A percentile compares a stretch with the other conserved stretches of the same genome.
Evolutionary conservation across 2,888 invertebrate species (phyloP).

Genomic region (Apotomis capreana): DNA sequence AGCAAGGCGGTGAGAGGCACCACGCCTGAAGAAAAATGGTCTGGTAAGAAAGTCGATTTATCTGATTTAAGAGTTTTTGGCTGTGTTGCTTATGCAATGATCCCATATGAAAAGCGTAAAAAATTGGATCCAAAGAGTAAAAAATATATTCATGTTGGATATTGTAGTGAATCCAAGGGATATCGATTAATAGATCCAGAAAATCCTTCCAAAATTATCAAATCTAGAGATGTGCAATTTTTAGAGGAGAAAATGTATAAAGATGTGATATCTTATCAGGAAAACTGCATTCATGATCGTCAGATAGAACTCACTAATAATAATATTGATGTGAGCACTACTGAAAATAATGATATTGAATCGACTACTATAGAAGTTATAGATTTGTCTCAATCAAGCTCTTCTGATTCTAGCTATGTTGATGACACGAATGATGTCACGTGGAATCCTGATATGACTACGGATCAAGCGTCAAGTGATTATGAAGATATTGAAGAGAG

Average conservation of each 20-base stretch:
- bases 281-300: not conserved
- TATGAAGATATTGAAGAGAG: not conserved
- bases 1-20: constrained; percentile 42
- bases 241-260: not conserved
- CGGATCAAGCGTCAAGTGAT: constrained; percentile 7
- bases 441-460: constrained; percentile 23
- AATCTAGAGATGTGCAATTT: not conserved
- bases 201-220: not conserved
- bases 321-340: not conserved
- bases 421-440: constrained; percentile 11
- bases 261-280: not conserved
- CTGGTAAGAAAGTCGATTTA: constrained; percentile 38
- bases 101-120: constrained; percentile 33
- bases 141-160: constrained; percentile 36
- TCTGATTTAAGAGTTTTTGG: constrained; percentile 43
- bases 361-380: not conserved
- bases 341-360: not conserved
- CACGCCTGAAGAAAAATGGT: constrained; percentile 44
- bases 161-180: constrained; percentile 21
- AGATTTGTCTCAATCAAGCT: not conserved
- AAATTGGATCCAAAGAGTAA: constrained; percentile 43
- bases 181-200: not conserved
- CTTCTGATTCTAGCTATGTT: not conserved
- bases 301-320: not conserved
- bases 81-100: constrained; percentile 43